Evolutionary conservation across 2,113 vertebrate species (phyloP), one percentile per base, ranked within the genome.

Genomic region (Rhinolophus ferrumequinum): DNA sequence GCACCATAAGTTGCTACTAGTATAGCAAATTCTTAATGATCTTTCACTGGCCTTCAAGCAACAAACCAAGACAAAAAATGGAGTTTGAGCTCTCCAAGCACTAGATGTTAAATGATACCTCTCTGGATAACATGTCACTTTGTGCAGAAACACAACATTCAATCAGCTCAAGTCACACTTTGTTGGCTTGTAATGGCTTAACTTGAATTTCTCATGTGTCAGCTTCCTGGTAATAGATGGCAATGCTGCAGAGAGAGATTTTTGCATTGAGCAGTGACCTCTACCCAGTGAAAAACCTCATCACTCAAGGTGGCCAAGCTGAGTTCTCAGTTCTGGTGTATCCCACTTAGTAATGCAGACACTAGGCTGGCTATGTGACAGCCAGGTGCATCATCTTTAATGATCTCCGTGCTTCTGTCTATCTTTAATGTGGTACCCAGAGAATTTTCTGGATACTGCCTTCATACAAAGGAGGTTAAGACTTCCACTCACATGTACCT

Each of bases 91-190:
- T 69, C 30, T 93, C 75, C 28, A 60, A 73, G 47, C 14, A 54
- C n/a, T 69, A 35, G 69, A 90, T 41, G 47, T n/a, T 81, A 93
- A 96, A 86, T 66, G 73, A 52, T 52, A 60, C 5, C 18, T 85
- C 85, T 93, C 64, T 75, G 4, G 15, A 52, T 28, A 81, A 54
- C 44, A 73, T 69, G 50, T 75, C 58, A 60, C 81, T 66, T 66
- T 75, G 13, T n/a, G 58, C 22, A 73, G 52, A 81, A 30, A 90
- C n/a, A 70, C 50, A 86, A 81, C 66, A 52, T 58, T 81, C 86
- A 93, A 86, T 93, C 66, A 95, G 81, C n/a, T 44, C 44, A 75
- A 81, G 52, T 69, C 52, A 69, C 73, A 72, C 52, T 86, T 62
- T 56, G 67, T 58, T 67, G 81, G 76, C 86, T 80, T 33, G 3